Percentiles rank a stretch among this genome's conserved stretches.
phyloP scores from a whole-genome alignment of 2,113 vertebrate species.

The Chaetorhynchus papuensis region DNA sequence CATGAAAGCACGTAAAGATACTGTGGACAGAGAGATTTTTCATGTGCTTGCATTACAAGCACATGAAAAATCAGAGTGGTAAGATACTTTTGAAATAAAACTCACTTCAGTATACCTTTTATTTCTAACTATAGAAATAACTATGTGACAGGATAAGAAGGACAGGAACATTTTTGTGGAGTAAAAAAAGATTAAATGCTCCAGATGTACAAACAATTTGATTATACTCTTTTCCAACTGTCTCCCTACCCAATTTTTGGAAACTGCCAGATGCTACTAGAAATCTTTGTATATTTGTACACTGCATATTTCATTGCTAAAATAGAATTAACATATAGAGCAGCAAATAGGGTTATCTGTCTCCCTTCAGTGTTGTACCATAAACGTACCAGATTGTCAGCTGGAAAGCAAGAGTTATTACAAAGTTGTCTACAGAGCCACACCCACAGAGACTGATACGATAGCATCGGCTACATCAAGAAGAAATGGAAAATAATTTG shows the following conservation, averaged over 20 bases:
- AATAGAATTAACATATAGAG: not conserved
- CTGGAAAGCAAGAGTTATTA: not conserved
- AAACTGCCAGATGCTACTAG: not conserved
- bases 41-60: not conserved
- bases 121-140: not conserved
- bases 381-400: not conserved
- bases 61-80: not conserved
- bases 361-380: not conserved
- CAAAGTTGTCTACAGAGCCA: not conserved
- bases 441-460: not conserved
- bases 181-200: not conserved
- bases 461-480: not conserved
- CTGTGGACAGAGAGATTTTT: not conserved
- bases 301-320: not conserved
- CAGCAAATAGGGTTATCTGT: not conserved
- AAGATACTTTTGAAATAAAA: not conserved
- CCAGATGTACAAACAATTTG: not conserved
- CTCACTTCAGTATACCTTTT: not conserved
- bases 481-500: not conserved
- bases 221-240: not conserved
- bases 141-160: not conserved
- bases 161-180: not conserved
- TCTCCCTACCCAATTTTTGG: not conserved
- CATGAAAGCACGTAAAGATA: rapidly evolving
- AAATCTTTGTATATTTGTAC: not conserved